These are phyloP conservation scores for Caenorhabditis zanzibari DNA, from an alignment of 2,888 invertebrate genomes.

Conservation along the genomic window DNA sequence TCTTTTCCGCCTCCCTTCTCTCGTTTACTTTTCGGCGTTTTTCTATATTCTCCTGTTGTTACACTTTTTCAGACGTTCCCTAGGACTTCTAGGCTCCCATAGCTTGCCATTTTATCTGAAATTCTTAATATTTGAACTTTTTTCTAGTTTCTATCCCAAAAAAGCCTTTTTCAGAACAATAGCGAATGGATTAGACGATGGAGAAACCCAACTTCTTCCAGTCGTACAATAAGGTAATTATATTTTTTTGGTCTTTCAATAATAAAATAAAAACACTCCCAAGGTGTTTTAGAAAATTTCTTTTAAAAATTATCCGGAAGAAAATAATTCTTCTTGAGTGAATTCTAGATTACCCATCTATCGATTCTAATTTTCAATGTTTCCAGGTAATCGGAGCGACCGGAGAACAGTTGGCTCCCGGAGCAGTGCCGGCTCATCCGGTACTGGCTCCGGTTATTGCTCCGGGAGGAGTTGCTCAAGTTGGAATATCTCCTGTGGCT, in stretches of 20 bases:
- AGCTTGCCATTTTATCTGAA: no score
- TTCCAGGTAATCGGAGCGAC: conserved; percentile 71
- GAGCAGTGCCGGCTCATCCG: conserved; percentile 72
- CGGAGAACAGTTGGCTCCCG: conserved; percentile 74
- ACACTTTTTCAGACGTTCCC: conserved; percentile 25
- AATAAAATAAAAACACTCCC: no score
- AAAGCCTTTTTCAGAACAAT: conserved; percentile 4
- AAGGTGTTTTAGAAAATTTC: no score
- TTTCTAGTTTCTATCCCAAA: no score
- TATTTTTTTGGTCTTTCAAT: background rate
- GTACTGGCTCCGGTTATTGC: conserved; percentile 65
- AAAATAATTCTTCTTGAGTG: no score
- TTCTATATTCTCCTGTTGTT: conserved; percentile 31
- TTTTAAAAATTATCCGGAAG: no score
- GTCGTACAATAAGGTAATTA: conserved; percentile 61
- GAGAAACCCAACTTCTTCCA: conserved; percentile 62
- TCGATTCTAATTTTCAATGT: no score
- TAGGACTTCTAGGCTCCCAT: background rate
- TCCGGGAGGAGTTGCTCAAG: conserved; percentile 16
- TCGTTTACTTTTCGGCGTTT: conserved; percentile 38
- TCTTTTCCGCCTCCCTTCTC: conserved; percentile 37
- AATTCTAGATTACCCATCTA: no score
- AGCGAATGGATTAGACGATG: conserved; percentile 66
- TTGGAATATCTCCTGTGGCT: conserved; percentile 3
- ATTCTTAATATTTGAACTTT: no score